Evolutionary conservation across 1,140 invertebrate genomes (phyloP), one percentile per base, ranked within the genome.

Genomic region (Hydropsyche tenuis): DNA sequence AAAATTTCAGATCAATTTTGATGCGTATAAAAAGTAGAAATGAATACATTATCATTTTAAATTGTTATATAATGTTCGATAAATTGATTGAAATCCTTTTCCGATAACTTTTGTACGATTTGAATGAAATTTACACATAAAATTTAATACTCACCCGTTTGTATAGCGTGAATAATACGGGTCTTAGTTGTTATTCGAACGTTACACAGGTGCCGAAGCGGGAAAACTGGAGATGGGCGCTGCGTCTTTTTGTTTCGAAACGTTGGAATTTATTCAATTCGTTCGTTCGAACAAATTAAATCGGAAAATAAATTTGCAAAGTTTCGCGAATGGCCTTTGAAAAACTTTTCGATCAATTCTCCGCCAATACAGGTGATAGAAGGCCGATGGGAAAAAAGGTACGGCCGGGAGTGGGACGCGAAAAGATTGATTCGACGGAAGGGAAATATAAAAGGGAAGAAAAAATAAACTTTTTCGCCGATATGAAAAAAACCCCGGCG

Each of bases 291-390:
- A 48, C 65, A 68, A 68, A 68, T 68, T 68, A 68, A 68, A 46
- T 68, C 65, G 65, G 43, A 43, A 65, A 68, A 68, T 68, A 68
- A 68, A 68, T 68, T 68, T 68, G 43, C 18, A 68, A 68, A 68
- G 65, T 68, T 68, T 68, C 14, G 45, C 65, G 63, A 65, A 65
- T 43, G 65, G 65, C 42, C 42, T 68, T 68, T 48, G 65, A 43
- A 68, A 65, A 68, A 68, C 65, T 68, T 68, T 68, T 68, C 65
- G 45, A 68, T 68, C 65, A 68, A 68, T 68, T 48, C 65, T 48
- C 65, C n/a, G 16, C 45, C 43, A n/a, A 68, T 68, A 48, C 42
- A 27, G 65, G 56, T 60, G 56, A 60, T n/a, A n/a, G n/a, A n/a
- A n/a, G n/a, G n/a, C n/a, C n/a, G n/a, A n/a, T 60, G 22, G 56